Base-by-base conservation (phyloP, 1,140 invertebrate species). In the Drosophila virilis region DNA sequence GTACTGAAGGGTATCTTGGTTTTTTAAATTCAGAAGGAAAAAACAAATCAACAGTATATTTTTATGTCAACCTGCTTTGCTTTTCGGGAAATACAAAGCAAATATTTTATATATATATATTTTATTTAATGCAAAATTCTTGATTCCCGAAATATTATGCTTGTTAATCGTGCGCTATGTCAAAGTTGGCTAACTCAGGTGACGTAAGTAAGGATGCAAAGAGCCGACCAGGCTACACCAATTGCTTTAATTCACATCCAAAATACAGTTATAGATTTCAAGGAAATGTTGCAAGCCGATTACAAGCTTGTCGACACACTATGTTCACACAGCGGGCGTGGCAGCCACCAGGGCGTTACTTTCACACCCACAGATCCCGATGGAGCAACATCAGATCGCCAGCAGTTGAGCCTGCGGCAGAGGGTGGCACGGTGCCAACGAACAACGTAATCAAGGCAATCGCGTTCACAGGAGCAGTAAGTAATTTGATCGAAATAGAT, bases 381-480 rank as follows among this genome's bases (percentile, higher is more conserved):
- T 77, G 55, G 32, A 86, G 83, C 62, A 89, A 74, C 48, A 51
- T 80, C 7, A 89, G 80, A 12, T 80, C 84, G 1, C 12, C 62
- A 17, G 33, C 54, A 17, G 68, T 38, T 1, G 71, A 80, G 43
- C 58, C 84, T 8, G 78, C 64, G 3, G 35, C 64, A 17, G 85
- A 70, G 1, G 71, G 76, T 17, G 92, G 91, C 22, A 91, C 92
- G 40, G 79, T 94, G 68, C 78, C 93, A 52, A 57, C 91, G 22
- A 92, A 81, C 48, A 94, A 92, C 78, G 84, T 96, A 35, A 93
- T 94, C 75, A 96, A 95, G 93, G 95, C 95, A 17, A 93, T 96
- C 46, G 89, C 94, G 12, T 97, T 97, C 90, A 95, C 96, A 33
- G 85, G 96, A 62, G 93, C 93, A 89, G 96, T 96, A 94, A 94